Evolutionary conservation across 2,113 vertebrate species (phyloP).

Genomic region (Panthera leo): DNA sequence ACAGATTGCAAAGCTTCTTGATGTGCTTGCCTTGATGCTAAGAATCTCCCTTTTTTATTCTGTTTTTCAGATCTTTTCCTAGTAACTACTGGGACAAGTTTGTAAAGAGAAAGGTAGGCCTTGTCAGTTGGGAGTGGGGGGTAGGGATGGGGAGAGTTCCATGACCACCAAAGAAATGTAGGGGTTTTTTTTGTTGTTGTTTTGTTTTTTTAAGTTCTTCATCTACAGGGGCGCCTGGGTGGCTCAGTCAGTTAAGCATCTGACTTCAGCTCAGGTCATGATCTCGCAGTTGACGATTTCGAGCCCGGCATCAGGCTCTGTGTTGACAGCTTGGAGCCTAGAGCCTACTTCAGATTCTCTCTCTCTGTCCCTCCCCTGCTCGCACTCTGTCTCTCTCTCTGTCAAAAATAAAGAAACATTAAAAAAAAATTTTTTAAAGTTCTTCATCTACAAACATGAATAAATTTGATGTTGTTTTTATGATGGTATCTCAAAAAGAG

Average conservation of each 20-base stretch:
- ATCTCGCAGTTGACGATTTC: no score
- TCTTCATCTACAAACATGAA: not conserved
- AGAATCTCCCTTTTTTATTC: slow-evolving; percentile 39
- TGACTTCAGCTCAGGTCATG: no score
- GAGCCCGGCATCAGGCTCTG: no score
- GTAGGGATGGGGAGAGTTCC: not conserved
- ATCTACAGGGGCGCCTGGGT: no score
- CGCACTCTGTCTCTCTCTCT: no score
- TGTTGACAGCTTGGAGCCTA: no score
- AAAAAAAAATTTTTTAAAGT: not conserved
- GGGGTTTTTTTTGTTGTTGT: rapidly evolving
- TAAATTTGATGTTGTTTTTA: not conserved
- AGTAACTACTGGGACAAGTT: slow-evolving; percentile 99
- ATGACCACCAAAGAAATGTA: not conserved
- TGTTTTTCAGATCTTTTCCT: slow-evolving; percentile 93
- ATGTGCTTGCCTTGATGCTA: slow-evolving; percentile 48
- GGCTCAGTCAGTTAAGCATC: no score
- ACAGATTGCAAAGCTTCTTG: not conserved
- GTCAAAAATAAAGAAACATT: no score
- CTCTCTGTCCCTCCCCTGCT: no score
- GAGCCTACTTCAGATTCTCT: no score
- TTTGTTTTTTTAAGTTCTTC: not conserved
- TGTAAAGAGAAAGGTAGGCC: slow-evolving; percentile 94
- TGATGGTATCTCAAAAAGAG: not conserved
- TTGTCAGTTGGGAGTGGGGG: not conserved